Evolutionary conservation across 2,888 invertebrate genomes (phyloP).

Genomic region (Nezara viridula): DNA sequence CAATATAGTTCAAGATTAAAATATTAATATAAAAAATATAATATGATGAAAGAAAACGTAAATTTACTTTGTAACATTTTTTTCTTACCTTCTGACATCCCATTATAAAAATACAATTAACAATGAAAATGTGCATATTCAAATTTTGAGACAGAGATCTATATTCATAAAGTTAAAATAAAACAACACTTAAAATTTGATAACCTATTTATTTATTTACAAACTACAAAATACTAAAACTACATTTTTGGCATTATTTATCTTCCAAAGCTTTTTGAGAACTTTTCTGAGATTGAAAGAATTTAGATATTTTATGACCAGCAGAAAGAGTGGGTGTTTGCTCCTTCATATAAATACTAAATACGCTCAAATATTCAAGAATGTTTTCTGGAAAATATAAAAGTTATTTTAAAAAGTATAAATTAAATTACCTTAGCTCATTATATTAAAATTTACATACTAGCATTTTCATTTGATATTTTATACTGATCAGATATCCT

Average conservation of each 20-base stretch:
- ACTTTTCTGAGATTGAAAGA: not conserved
- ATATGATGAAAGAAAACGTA: no score
- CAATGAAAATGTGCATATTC: not conserved
- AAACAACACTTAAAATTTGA: not conserved
- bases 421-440: not conserved
- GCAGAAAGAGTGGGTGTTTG: not conserved
- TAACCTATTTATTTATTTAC: not conserved
- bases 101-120: not conserved
- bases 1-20: no score
- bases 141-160: not conserved
- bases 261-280: not conserved
- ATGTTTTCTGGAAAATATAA: conserved; percentile 66
- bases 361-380: conserved; percentile 60
- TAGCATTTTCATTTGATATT: conserved; percentile 75
- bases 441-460: conserved; percentile 68
- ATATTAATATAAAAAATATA: no score
- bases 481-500: conserved; percentile 80
- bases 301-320: conserved; percentile 5
- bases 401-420: not conserved
- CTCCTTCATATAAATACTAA: conserved; percentile 59
- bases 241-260: not conserved
- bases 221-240: not conserved
- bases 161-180: not conserved
- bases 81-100: no score
- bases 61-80: no score